phyloP scores from a whole-genome alignment of 2,797 vertebrate genomes.

The Cossypha niveicapilla region DNA sequence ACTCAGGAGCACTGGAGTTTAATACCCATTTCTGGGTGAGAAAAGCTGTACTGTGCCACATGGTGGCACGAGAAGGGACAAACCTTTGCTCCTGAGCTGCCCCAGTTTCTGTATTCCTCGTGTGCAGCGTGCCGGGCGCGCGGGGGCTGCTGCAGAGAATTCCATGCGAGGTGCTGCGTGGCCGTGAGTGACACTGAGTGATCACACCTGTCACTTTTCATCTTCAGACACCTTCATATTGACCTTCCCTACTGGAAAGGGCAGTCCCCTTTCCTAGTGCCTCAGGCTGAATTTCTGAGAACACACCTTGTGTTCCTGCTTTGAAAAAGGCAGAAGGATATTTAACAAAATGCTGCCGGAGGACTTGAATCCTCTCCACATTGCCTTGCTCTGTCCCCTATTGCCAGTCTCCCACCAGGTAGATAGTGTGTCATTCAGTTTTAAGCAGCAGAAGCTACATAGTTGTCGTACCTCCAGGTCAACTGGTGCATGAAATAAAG shows the following conservation, averaged over 20 bases:
- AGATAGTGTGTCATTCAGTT: background rate
- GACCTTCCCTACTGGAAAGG: background rate
- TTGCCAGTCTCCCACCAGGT: background rate
- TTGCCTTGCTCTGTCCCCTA: background rate
- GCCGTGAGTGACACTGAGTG: background rate
- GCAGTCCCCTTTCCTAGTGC: background rate
- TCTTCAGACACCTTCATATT: background rate
- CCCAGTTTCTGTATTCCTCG: background rate
- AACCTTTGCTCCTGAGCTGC: background rate
- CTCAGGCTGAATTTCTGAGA: background rate
- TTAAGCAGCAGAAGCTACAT: background rate
- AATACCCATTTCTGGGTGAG: background rate
- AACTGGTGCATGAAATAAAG: background rate
- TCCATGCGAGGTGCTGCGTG: background rate
- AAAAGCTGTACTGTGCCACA: background rate
- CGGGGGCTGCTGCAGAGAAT: background rate
- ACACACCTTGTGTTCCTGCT: background rate
- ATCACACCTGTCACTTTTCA: background rate
- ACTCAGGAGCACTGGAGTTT: background rate
- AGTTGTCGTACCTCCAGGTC: background rate
- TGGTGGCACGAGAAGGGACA: background rate
- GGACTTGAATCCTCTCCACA: background rate
- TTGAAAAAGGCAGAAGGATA: background rate
- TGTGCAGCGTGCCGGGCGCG: accelerated
- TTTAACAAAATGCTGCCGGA: background rate